These are phyloP conservation scores for Aquatica leii DNA, from an alignment of 2,888 invertebrate genomes.

Conservation along the genomic window DNA sequence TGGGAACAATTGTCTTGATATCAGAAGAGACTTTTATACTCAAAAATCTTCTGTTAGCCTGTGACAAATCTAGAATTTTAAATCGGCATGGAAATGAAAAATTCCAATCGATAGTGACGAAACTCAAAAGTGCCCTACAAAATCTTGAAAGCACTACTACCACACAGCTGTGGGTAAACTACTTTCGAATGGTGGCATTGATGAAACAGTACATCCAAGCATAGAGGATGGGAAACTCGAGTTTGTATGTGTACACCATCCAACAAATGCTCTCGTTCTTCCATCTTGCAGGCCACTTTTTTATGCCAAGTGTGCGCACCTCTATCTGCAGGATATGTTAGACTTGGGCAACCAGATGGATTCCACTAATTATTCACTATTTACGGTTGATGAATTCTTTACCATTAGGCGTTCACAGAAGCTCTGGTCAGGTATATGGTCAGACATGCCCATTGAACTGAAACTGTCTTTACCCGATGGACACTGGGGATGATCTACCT, in stretches of 20 bases:
- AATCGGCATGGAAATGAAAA: constrained; percentile 7
- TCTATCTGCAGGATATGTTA: constrained; percentile 6
- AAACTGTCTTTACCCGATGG: background rate
- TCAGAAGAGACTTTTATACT: constrained; percentile 3
- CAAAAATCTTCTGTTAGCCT: background rate
- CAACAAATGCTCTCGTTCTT: constrained; percentile 4
- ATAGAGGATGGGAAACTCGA: constrained; percentile 9
- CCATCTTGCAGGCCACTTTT: constrained; percentile 4
- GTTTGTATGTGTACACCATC: background rate
- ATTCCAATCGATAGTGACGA: background rate
- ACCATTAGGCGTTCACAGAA: constrained; percentile 6
- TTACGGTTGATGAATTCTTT: constrained; percentile 4
- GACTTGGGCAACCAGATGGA: constrained; percentile 7
- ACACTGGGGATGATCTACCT: constrained; percentile 2
- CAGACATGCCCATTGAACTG: constrained; percentile 4
- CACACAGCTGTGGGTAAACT: constrained; percentile 1
- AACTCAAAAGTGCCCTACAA: constrained; percentile 1
- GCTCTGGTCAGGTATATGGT: constrained; percentile 7
- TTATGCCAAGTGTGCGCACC: constrained; percentile 5
- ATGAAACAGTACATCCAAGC: constrained; percentile 9
- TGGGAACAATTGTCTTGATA: background rate
- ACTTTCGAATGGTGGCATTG: constrained; percentile 1
- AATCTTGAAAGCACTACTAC: background rate
- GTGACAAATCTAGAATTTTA: constrained; percentile 12
- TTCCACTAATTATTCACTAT: background rate